Percentiles rank a stretch among this genome's conserved stretches.
These are phyloP conservation scores for Oceanites oceanicus DNA, from an alignment of 2,113 vertebrate species.

Conservation along the genomic window DNA sequence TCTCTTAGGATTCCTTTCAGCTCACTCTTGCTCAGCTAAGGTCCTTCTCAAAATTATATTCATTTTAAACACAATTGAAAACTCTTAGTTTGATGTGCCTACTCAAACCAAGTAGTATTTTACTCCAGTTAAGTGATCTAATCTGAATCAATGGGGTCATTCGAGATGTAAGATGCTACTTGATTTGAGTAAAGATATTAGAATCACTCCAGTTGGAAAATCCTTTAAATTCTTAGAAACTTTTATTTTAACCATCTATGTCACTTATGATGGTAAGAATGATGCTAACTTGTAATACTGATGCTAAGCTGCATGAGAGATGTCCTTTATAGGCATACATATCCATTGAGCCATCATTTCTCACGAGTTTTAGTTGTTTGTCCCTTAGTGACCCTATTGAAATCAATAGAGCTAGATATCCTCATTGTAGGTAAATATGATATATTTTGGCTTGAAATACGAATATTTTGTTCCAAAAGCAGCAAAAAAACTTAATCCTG, in stretches of 20 bases:
- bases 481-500: not conserved
- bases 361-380: not conserved
- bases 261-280: not conserved
- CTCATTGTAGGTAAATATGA: not conserved
- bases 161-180: not conserved
- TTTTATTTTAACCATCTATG: not conserved
- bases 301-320: not conserved
- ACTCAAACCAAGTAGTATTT: not conserved
- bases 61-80: not conserved
- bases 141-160: conserved; percentile 2
- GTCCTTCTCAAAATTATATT: conserved; percentile 22
- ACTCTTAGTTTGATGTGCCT: not conserved
- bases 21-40: not conserved
- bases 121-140: conserved; percentile 12
- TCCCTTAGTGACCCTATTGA: not conserved
- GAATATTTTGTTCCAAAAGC: not conserved
- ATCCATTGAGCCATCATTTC: not conserved
- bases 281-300: not conserved
- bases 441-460: not conserved
- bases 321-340: not conserved
- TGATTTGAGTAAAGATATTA: not conserved
- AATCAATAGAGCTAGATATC: not conserved
- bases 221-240: not conserved
- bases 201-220: not conserved
- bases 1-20: not conserved